Percentiles rank a stretch among this genome's conserved stretches.
phyloP scores from a whole-genome alignment of 2,888 invertebrate species.

The Altica lythri region DNA sequence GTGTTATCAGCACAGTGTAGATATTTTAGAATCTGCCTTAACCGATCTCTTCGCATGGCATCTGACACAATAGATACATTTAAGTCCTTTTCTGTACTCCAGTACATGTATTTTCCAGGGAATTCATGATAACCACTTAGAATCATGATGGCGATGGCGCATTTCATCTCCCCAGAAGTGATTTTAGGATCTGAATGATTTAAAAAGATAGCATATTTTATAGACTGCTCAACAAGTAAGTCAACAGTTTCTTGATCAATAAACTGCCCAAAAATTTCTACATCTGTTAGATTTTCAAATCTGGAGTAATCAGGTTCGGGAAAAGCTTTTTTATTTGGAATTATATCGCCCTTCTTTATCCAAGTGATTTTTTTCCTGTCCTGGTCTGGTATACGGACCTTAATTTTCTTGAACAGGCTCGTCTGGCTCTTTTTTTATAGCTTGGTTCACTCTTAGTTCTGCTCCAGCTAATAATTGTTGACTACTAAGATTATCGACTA shows the following conservation, averaged over 20 bases:
- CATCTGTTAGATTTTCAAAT: not conserved
- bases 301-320: slow-evolving; percentile 7
- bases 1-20: slow-evolving; percentile 4
- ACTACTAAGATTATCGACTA: slow-evolving; percentile 14
- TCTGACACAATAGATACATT: no score
- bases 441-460: slow-evolving; percentile 10
- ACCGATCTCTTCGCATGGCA: slow-evolving; percentile 18
- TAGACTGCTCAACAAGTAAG: slow-evolving; percentile 14
- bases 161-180: slow-evolving; percentile 9
- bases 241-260: slow-evolving; percentile 16
- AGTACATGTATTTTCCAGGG: slow-evolving; percentile 13
- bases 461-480: slow-evolving; percentile 13
- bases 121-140: slow-evolving; percentile 9
- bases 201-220: slow-evolving; percentile 18
- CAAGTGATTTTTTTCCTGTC: slow-evolving; percentile 15
- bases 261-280: slow-evolving; percentile 12
- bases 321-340: slow-evolving; percentile 11
- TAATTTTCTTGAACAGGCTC: slow-evolving; percentile 13
- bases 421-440: slow-evolving; percentile 5
- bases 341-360: slow-evolving; percentile 5
- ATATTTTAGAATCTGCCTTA: not conserved
- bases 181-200: slow-evolving; percentile 17
- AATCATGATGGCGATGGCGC: slow-evolving; percentile 13
- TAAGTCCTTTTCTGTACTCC: slow-evolving; percentile 15
- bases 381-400: slow-evolving; percentile 16